A percentile compares a stretch with the other conserved stretches of the same genome.
Evolutionary conservation across 2,888 invertebrate genomes (phyloP).

Genomic region (Tipula vernalis): DNA sequence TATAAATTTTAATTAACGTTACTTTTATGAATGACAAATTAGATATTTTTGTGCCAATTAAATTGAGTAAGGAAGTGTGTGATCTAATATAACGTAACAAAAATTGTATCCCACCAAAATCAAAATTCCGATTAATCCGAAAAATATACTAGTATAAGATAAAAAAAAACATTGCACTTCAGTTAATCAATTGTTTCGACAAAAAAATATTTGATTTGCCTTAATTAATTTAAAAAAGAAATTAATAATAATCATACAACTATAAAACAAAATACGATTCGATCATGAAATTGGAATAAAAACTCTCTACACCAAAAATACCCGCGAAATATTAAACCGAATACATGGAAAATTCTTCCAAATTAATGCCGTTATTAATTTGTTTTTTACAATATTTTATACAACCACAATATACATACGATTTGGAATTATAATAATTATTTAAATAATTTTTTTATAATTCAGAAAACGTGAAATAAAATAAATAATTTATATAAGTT

Average conservation of each 20-base stretch:
- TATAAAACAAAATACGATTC: background rate
- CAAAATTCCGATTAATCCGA: background rate
- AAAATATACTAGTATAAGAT: too few species aligned
- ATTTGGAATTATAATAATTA: background rate
- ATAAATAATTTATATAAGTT: background rate
- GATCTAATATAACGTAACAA: background rate
- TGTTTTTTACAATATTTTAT: background rate
- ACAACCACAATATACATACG: background rate
- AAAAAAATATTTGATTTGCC: background rate
- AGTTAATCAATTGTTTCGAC: background rate
- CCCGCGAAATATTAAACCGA: background rate
- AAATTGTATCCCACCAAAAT: background rate
- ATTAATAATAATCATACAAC: background rate
- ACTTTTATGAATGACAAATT: background rate
- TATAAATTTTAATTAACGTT: background rate
- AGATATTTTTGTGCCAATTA: background rate
- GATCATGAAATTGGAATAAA: conserved; percentile 10
- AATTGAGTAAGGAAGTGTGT: background rate
- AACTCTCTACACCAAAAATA: background rate
- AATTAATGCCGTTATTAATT: background rate
- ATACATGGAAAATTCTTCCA: background rate
- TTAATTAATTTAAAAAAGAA: background rate
- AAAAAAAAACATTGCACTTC: background rate
- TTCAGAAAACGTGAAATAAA: background rate
- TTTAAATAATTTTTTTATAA: background rate